phyloP scores from a whole-genome alignment of 2,797 vertebrate species.

The Rhinogobio ventralis region DNA sequence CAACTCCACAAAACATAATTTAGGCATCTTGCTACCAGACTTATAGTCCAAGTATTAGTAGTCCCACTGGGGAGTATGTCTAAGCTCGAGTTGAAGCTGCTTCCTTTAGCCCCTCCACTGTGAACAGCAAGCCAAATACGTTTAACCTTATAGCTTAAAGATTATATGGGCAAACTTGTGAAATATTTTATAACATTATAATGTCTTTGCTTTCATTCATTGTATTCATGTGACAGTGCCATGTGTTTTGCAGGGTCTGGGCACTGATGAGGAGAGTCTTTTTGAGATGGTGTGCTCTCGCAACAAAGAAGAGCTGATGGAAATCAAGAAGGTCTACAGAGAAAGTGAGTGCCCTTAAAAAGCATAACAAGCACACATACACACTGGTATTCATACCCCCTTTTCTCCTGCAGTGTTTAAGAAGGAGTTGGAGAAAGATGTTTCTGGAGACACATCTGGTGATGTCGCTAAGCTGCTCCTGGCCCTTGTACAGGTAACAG shows the following conservation, averaged over 20 bases:
- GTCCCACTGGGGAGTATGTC: too few relatives aligned
- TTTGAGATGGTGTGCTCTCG: constrained; percentile 95
- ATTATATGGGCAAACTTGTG: too few relatives aligned
- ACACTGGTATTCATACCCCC: not conserved
- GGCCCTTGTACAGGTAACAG: constrained; percentile 87
- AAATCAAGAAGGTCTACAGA: constrained; percentile 90
- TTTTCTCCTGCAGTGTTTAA: constrained; percentile 88
- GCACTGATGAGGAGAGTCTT: constrained; percentile 94
- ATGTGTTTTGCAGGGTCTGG: constrained; percentile 83
- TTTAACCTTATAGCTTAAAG: too few relatives aligned
- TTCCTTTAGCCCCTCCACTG: too few relatives aligned
- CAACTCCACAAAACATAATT: too few relatives aligned
- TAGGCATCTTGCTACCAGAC: too few relatives aligned
- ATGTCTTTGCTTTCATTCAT: not conserved
- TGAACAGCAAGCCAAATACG: too few relatives aligned
- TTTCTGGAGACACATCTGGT: constrained; percentile 93
- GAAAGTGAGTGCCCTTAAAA: constrained; percentile 84
- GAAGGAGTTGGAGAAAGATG: constrained; percentile 94
- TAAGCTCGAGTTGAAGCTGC: too few relatives aligned
- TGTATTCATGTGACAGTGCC: not conserved
- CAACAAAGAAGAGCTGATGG: constrained; percentile 86
- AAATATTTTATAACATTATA: not conserved
- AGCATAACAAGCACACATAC: not conserved
- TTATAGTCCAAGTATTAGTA: too few relatives aligned
- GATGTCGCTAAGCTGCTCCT: constrained; percentile 93